Evolutionary conservation across 1,140 invertebrate species (phyloP), one percentile per base, ranked within the genome.

Genomic region (Drosophila fuyamai): DNA sequence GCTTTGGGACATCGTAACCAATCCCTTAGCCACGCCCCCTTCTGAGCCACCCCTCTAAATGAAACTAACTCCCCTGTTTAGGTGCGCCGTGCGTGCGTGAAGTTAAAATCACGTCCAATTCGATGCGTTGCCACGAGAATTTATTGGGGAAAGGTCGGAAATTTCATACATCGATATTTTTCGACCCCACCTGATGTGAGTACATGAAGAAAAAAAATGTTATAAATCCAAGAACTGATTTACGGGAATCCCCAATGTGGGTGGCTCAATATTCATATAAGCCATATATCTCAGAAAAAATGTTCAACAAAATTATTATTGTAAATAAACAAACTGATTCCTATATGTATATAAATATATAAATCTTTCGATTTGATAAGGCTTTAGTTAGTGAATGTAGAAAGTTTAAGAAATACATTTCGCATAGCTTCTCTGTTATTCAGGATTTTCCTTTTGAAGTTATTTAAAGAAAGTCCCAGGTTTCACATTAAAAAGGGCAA

Each of bases 111-210:
- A 89, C 84, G 84, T 89, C 84, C 88, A 63, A 83, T 62, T 82
- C 79, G 68, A 76, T 88, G 84, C 76, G 79, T 83, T 76, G 53
- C 57, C 59, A 41, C 55, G 53, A 57, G 53, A 72, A 89, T 89
- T 89, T 89, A 89, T 89, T 78, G 81, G 79, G 77, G 65, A 78
- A 79, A 84, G 84, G 84, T 89, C 84, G 84, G 58, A 89, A 79
- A 89, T 89, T 89, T 89, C 84, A 89, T 89, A 71, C 63, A 78
- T 89, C 77, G 77, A 84, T 90, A 84, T 89, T 81, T 84, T 55
- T 77, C 29, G 56, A 66, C 35, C 18, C 53, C 66, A 58, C 66
- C 62, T 68, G 65, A 60, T 60, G 53, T 23, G 27, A 6, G 27
- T 60, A 60, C 55, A 63, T 12, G 16, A 23, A 4, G 18, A 63